These are phyloP conservation scores for Tympanuchus pallidicinctus DNA, from an alignment of 2,113 vertebrate genomes.

Conservation along the genomic window DNA sequence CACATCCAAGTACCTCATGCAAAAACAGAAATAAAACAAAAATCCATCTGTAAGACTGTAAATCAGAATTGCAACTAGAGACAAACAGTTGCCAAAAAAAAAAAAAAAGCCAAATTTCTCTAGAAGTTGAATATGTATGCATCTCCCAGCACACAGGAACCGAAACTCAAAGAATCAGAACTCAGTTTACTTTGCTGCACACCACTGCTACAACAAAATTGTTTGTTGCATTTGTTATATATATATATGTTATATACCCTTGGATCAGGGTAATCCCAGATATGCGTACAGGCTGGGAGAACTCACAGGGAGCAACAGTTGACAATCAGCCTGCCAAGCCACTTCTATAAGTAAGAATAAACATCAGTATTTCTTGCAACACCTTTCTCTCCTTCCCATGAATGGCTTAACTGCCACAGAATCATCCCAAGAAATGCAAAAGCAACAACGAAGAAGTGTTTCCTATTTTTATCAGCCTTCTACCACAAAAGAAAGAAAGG, in stretches of 20 bases:
- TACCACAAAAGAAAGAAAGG: neutral
- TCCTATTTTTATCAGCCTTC: neutral
- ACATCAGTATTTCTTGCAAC: neutral
- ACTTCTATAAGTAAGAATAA: neutral
- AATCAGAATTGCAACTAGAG: neutral
- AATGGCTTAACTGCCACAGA: neutral
- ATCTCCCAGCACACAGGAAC: neutral
- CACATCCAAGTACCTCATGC: neutral
- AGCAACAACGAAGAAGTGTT: neutral
- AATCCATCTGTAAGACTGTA: neutral
- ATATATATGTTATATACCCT: too few relatives aligned
- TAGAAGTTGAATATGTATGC: neutral
- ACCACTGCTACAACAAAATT: neutral
- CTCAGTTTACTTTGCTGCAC: neutral
- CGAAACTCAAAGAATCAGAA: neutral
- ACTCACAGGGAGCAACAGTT: too few relatives aligned
- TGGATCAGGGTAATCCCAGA: too few relatives aligned
- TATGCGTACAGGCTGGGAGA: too few relatives aligned
- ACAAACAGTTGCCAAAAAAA: neutral
- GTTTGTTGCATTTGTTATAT: neutral
- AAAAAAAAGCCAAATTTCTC: neutral
- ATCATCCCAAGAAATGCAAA: neutral
- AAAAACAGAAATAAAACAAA: neutral
- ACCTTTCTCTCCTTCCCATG: neutral
- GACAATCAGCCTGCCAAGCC: neutral